Base-by-base conservation (phyloP, 2,888 invertebrate species). In the Cosmia pyralina region DNA sequence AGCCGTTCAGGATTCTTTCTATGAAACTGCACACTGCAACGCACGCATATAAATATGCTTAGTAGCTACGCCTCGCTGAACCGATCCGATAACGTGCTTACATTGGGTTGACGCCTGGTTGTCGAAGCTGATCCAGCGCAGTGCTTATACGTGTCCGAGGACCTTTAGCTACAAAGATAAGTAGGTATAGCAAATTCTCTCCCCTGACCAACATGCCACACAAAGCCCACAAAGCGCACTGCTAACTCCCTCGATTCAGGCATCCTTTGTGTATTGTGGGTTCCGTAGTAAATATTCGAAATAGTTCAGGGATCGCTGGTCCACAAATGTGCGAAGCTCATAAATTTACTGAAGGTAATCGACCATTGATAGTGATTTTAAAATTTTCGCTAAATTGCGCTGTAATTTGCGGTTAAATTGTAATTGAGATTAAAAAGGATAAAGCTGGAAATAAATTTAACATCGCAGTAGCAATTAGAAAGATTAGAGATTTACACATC, bases 201-300 rank as follows among this genome's bases (percentile, higher is more conserved):
- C 6, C 28, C 17, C 62, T 59, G 50, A 17, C 55, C 48, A 62
- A 63, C 19, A 53, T 48, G 38, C 58, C 38, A 34, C 13, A 71
- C 48, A 60, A 76, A 53, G 57, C 52, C n/a, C 41, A 59, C 52
- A 62, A 63, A 48, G 46, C 46, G 28, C 5, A 57, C 52, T 19
- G 28, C 50, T 41, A 70, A 57, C 58, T 52, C 17, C 46, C 8
- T 57, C 41, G 17, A 59, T 64, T 70, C 46, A 66, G n/a, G 28
- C 64, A 55, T 52, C 34, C 66, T 57, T 79, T 76, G 63, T 75
- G 44, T 15, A 66, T 52, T 44, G 52, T 50, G 8, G 17, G 22
- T 34, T 44, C 4, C 52, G 17, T 22, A 41, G n/a, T 58, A 34
- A 79, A 65, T 67, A 72, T 69, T 52, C 38, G 17, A 66, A 68